phyloP scores from a whole-genome alignment of 1,140 invertebrate species.

The Palaemon carinicauda region DNA sequence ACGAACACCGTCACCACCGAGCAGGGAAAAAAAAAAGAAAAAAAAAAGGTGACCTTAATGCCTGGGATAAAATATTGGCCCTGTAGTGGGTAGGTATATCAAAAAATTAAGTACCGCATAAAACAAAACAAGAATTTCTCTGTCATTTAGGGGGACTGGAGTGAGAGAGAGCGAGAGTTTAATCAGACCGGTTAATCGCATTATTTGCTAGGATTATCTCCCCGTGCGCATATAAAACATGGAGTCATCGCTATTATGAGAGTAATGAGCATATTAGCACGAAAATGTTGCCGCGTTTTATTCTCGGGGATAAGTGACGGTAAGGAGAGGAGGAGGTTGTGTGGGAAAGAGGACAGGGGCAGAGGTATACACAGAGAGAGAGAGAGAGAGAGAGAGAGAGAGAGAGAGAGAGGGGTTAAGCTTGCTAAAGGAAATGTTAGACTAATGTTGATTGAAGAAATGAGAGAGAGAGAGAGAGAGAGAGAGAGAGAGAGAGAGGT shows the following conservation, averaged over 20 bases:
- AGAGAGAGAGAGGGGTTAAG: background rate
- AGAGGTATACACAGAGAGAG: background rate
- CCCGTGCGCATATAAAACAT: conserved; percentile 55
- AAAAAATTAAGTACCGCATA: background rate
- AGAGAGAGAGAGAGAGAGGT: background rate
- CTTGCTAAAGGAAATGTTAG: background rate
- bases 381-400: background rate
- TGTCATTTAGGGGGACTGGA: conserved; percentile 11
- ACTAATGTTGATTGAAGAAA: background rate
- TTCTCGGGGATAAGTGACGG: conserved; percentile 14
- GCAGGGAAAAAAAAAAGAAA: background rate
- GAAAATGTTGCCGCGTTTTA: conserved; percentile 50
- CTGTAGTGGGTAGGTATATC: no score
- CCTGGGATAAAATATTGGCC: background rate
- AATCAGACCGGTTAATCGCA: conserved; percentile 52
- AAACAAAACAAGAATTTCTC: conserved; percentile 21
- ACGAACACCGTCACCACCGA: no score
- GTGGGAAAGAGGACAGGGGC: background rate
- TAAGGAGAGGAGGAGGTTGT: background rate
- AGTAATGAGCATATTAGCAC: conserved; percentile 54
- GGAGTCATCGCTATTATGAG: conserved; percentile 53
- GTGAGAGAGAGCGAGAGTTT: conserved; percentile 41
- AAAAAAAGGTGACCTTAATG: background rate
- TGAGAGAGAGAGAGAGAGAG: background rate
- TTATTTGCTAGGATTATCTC: conserved; percentile 52